Percentiles rank a stretch among this genome's conserved stretches.
Evolutionary conservation across 2,797 vertebrate genomes (phyloP).

Genomic region (Ctenosaura bakeri): DNA sequence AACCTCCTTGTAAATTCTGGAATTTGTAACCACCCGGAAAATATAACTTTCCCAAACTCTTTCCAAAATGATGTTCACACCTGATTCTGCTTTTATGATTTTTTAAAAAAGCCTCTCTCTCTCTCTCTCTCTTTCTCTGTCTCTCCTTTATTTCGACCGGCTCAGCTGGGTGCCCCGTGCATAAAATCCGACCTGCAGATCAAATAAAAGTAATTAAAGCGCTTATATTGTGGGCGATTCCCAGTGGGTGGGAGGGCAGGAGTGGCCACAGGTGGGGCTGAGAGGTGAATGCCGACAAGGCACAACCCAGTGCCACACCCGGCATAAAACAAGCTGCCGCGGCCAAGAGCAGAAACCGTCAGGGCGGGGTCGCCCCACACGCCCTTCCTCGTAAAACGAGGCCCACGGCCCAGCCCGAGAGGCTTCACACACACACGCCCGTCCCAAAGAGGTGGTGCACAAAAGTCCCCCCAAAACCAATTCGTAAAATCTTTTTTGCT

Average conservation of each 20-base stretch:
- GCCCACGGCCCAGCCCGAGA: too few species aligned
- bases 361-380: constrained; percentile 82
- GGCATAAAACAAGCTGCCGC: constrained; percentile 85
- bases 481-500: too few species aligned
- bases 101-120: too few species aligned
- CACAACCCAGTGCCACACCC: constrained; percentile 82
- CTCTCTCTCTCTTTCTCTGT: constrained; percentile 45
- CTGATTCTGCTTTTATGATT: too few species aligned
- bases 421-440: too few species aligned
- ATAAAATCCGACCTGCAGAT: constrained; percentile 74
- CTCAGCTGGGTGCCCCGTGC: constrained; percentile 67
- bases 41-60: too few species aligned
- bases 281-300: constrained; percentile 66
- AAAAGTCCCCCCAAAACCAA: too few species aligned
- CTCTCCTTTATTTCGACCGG: constrained; percentile 45
- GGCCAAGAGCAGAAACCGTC: constrained; percentile 86
- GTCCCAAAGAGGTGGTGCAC: too few species aligned
- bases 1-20: too few species aligned
- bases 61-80: too few species aligned
- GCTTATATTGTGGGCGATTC: constrained; percentile 82
- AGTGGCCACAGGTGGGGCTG: constrained; percentile 81
- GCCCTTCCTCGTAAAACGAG: constrained; percentile 79
- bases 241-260: constrained; percentile 79
- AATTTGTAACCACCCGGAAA: too few species aligned
- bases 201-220: constrained; percentile 80